These are phyloP conservation scores for Mustela lutreola DNA, from an alignment of 2,113 vertebrate species.

Conservation along the genomic window DNA sequence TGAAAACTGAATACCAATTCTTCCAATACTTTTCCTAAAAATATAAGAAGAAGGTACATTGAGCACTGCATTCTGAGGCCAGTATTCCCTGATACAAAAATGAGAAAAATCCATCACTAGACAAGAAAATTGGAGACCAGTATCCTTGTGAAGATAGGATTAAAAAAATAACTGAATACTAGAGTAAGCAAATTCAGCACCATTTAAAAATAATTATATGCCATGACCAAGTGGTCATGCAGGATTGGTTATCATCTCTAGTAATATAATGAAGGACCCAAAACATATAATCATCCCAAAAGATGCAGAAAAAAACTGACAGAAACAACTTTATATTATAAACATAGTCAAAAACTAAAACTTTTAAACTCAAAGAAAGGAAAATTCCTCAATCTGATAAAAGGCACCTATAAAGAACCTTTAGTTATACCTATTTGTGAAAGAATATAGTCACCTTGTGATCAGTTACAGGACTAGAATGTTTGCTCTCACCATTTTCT, in stretches of 20 bases:
- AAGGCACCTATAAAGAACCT: neutral
- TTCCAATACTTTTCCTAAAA: neutral
- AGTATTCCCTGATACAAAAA: neutral
- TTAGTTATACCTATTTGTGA: neutral
- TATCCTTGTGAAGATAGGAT: neutral
- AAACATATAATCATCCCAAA: neutral
- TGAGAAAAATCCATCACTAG: neutral
- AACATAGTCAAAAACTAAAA: neutral
- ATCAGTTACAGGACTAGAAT: neutral
- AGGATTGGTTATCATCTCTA: neutral
- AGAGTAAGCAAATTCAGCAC: neutral
- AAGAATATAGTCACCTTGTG: neutral
- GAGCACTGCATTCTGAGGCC: neutral
- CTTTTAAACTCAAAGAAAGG: neutral
- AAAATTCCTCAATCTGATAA: neutral
- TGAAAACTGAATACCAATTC: neutral
- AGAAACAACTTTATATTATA: neutral
- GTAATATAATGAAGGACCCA: neutral
- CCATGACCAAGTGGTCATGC: neutral
- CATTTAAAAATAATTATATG: neutral
- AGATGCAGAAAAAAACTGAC: neutral
- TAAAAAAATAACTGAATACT: neutral
- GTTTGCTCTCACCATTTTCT: neutral
- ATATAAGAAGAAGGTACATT: neutral
- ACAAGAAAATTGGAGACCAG: neutral